A percentile compares a stretch with the other conserved stretches of the same genome.
These are phyloP conservation scores for Tuta absoluta DNA, from an alignment of 2,888 invertebrate species.

Conservation along the genomic window DNA sequence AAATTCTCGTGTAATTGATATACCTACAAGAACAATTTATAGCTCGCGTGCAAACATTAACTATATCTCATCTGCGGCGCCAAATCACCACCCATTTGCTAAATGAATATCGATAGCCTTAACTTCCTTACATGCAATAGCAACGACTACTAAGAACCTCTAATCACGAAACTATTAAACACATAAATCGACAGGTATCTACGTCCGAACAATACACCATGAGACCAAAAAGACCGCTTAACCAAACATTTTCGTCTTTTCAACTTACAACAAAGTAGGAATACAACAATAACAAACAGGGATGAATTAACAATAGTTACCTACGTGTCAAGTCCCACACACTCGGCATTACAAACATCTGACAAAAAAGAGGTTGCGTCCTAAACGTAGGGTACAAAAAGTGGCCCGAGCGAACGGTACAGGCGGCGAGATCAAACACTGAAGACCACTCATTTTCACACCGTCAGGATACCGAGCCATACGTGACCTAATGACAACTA, in stretches of 20 bases:
- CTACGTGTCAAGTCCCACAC: conserved; percentile 80
- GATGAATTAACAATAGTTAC: conserved; percentile 74
- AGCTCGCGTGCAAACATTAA: conserved; percentile 70
- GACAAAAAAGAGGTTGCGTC: conserved; percentile 75
- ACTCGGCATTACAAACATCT: conserved; percentile 77
- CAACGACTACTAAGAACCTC: conserved; percentile 44
- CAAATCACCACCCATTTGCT: conserved; percentile 62
- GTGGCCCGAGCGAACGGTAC: conserved; percentile 70
- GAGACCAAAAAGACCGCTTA: conserved; percentile 24
- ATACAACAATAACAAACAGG: conserved; percentile 72
- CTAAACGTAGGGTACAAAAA: conserved; percentile 75
- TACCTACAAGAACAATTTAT: conserved; percentile 47
- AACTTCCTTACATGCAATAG: conserved; percentile 54
- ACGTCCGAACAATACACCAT: conserved; percentile 5
- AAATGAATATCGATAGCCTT: conserved; percentile 59
- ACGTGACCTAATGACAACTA: conserved; percentile 73
- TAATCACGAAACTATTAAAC: conserved; percentile 43
- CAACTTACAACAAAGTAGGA: conserved; percentile 48
- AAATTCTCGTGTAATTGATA: conserved; percentile 63
- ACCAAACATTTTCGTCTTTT: conserved; percentile 28
- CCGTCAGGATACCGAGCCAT: conserved; percentile 62
- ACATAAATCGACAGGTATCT: conserved; percentile 22
- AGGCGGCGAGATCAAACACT: conserved; percentile 70
- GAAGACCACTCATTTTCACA: conserved; percentile 73
- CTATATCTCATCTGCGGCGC: conserved; percentile 63